These are phyloP conservation scores for Drosophila atroscutellata DNA, from an alignment of 2,888 invertebrate genomes.

Conservation along the genomic window DNA sequence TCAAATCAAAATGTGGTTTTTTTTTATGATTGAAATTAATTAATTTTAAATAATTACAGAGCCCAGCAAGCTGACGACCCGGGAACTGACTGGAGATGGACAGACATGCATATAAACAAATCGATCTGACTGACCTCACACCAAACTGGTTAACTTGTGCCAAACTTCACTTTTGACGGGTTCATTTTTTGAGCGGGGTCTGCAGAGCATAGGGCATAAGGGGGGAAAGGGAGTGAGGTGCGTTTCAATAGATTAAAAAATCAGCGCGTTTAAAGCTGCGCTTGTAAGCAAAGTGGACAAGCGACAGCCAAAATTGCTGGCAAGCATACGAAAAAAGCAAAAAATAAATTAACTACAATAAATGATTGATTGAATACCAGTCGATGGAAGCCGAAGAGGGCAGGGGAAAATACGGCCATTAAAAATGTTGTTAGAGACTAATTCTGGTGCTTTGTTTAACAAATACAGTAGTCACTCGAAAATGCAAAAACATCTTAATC, in stretches of 20 bases:
- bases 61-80: slow-evolving; percentile 12
- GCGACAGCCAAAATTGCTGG: slow-evolving; percentile 20
- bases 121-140: slow-evolving; percentile 32
- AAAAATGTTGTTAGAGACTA: slow-evolving; percentile 20
- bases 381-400: slow-evolving; percentile 19
- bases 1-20: slow-evolving; percentile 20
- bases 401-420: slow-evolving; percentile 28
- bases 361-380: slow-evolving; percentile 52
- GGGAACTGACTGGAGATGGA: slow-evolving; percentile 7
- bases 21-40: slow-evolving; percentile 60
- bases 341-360: slow-evolving; percentile 3
- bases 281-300: slow-evolving; percentile 33
- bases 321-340: neutral
- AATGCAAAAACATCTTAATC: neutral
- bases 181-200: slow-evolving; percentile 1
- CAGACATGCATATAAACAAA: slow-evolving; percentile 1
- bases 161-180: slow-evolving; percentile 52
- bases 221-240: neutral
- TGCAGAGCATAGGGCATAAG: neutral
- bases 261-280: slow-evolving; percentile 22
- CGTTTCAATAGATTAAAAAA: slow-evolving; percentile 1
- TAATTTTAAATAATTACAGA: slow-evolving; percentile 73
- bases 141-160: slow-evolving; percentile 71
- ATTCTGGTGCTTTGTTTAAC: slow-evolving; percentile 13
- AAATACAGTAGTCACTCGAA: slow-evolving; percentile 1